Evolutionary conservation across 1,140 invertebrate genomes (phyloP), one percentile per base, ranked within the genome.

Genomic region (Danaus plexippus): DNA sequence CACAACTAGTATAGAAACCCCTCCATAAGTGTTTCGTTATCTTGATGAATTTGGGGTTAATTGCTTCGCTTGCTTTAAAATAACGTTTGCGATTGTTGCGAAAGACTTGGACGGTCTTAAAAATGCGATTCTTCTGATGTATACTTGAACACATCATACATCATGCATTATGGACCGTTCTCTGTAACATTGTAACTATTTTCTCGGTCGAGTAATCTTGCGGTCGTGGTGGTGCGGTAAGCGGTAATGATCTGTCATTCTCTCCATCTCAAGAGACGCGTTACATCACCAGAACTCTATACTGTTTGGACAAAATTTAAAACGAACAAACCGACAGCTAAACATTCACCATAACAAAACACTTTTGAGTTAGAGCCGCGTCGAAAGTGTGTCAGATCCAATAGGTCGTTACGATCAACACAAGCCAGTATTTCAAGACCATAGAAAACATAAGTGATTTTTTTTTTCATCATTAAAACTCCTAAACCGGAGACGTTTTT

Each of bases 11-110:
- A 15, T 15, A 32, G 22, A 32, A 0, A 32, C 22, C 22, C 22
- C 22, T 32, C 22, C 22, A 32, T 32, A 69, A 61, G 64, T 54
- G 57, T 47, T 60, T 67, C 44, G 67, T 62, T 64, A 61, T 65
- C 66, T 54, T 61, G 61, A 69, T 69, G 67, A 64, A 63, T 71
- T 74, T 80, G 66, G 53, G 73, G 74, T 80, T 76, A 79, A 81
- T 80, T 70, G 67, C 67, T 69, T 57, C 53, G 57, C 61, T 60
- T 59, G 64, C 66, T 76, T 66, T 77, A 72, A 69, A 58, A 71
- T 59, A 48, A 75, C 80, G 80, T 84, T 83, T 78, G 80, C 75
- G 62, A 68, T 70, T 73, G 75, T 71, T 67, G 56, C 52, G 52
- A 53, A 56, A 46, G 49, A 11, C 41, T 32, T 45, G 11, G n/a